Evolutionary conservation across 2,888 invertebrate genomes (phyloP).

Genomic region (Erebia epiphron): DNA sequence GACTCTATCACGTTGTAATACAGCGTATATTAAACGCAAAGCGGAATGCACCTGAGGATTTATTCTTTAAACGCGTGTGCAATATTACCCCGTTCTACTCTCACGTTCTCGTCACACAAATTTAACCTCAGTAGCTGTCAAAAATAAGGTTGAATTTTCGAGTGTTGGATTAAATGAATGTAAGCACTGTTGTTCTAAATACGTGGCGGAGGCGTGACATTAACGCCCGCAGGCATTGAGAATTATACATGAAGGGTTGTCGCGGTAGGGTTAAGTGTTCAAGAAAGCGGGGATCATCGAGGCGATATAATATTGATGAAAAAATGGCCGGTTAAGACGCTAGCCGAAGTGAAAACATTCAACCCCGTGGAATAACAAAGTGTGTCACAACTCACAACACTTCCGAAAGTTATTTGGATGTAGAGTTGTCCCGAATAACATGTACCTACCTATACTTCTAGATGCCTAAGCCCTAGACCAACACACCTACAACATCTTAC

Average conservation of each 20-base stretch:
- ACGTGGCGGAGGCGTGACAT: constrained; percentile 78
- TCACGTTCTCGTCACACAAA: constrained; percentile 34
- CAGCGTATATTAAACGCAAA: constrained; percentile 40
- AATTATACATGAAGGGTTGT: constrained; percentile 77
- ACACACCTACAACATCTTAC: too few species aligned
- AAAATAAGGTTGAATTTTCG: constrained; percentile 46
- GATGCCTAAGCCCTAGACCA: too few species aligned
- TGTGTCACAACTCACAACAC: background rate
- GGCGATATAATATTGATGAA: constrained; percentile 65
- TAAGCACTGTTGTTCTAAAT: constrained; percentile 68
- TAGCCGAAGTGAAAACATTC: background rate
- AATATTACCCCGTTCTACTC: constrained; percentile 65
- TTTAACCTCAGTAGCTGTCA: constrained; percentile 37
- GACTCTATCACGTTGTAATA: constrained; percentile 48
- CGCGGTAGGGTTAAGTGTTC: constrained; percentile 73
- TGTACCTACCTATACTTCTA: too few species aligned
- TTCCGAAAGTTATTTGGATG: background rate
- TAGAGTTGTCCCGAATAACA: too few species aligned
- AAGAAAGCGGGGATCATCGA: constrained; percentile 55
- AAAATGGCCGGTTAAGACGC: constrained; percentile 56
- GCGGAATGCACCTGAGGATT: constrained; percentile 64
- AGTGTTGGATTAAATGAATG: constrained; percentile 45
- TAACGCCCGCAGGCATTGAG: constrained; percentile 74
- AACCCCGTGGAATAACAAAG: background rate
- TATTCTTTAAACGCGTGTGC: constrained; percentile 71